Conservation (phyloP, 2,113 vertebrate species). For the Amia ocellicauda region DNA sequence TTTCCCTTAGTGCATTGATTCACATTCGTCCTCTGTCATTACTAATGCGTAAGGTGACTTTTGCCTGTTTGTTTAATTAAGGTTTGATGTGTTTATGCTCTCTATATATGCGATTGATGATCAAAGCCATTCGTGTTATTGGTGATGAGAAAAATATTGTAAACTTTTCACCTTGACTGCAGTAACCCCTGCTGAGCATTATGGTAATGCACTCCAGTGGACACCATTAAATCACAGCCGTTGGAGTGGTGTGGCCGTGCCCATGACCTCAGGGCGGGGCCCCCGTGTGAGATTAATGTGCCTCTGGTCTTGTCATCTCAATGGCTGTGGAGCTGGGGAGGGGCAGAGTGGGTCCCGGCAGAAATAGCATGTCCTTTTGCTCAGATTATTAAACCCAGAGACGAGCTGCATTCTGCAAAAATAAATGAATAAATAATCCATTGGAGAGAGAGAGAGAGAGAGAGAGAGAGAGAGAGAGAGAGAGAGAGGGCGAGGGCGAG, state of each 20-base stretch:
- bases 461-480: neutral
- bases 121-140: no score
- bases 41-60: no score
- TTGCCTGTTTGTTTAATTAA: no score
- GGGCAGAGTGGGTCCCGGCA: constrained; percentile 61
- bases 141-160: no score
- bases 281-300: constrained; percentile 63
- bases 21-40: no score
- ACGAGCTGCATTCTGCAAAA: constrained; percentile 1
- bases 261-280: neutral
- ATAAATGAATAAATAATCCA: constrained; percentile 4
- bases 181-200: neutral
- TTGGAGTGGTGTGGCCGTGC: constrained; percentile 14
- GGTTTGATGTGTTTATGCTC: no score
- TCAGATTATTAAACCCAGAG: constrained; percentile 17
- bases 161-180: no score
- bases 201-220: neutral
- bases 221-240: constrained; percentile 17
- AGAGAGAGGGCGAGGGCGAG: constrained; percentile 31
- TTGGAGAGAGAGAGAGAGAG: neutral
- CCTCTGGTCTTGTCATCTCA: constrained; percentile 53
- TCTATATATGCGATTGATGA: no score
- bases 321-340: constrained; percentile 59
- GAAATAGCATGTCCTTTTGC: constrained; percentile 54
- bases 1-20: no score